A percentile compares a stretch with the other conserved stretches of the same genome.
phyloP scores from a whole-genome alignment of 2,797 vertebrate genomes.

The Callimico goeldii region DNA sequence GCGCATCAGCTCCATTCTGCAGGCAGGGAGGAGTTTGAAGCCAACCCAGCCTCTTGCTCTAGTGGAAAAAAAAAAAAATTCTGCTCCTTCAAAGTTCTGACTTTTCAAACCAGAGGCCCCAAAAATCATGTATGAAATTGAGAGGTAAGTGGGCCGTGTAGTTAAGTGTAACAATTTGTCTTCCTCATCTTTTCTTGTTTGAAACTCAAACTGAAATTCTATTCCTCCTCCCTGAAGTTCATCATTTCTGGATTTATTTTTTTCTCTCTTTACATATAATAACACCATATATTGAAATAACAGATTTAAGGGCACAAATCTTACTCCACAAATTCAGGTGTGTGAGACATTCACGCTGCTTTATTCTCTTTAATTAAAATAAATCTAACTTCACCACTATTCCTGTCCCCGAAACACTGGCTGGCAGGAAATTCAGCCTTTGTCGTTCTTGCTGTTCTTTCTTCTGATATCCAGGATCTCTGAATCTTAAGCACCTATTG shows the following conservation, averaged over 20 bases:
- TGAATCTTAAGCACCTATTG: not conserved
- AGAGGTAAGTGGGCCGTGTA: not conserved
- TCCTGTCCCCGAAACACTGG: not conserved
- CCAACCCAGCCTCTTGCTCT: not conserved
- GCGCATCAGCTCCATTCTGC: not conserved
- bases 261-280: not conserved
- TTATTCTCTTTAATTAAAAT: slow-evolving; percentile 45
- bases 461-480: not conserved
- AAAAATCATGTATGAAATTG: not conserved
- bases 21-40: not conserved
- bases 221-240: slow-evolving; percentile 26
- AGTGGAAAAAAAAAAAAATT: not conserved
- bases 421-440: not conserved
- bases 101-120: not conserved
- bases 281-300: not conserved
- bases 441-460: not conserved
- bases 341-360: not conserved
- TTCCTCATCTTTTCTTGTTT: slow-evolving; percentile 11
- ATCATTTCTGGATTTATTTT: slow-evolving; percentile 65
- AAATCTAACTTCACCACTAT: not conserved
- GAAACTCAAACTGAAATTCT: slow-evolving; percentile 41
- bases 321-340: slow-evolving; percentile 38
- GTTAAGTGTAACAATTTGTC: not conserved
- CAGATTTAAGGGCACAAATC: not conserved
- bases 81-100: not conserved